Conservation (phyloP, 2,113 vertebrate genomes). For the Myrmophylax atrothorax region DNA sequence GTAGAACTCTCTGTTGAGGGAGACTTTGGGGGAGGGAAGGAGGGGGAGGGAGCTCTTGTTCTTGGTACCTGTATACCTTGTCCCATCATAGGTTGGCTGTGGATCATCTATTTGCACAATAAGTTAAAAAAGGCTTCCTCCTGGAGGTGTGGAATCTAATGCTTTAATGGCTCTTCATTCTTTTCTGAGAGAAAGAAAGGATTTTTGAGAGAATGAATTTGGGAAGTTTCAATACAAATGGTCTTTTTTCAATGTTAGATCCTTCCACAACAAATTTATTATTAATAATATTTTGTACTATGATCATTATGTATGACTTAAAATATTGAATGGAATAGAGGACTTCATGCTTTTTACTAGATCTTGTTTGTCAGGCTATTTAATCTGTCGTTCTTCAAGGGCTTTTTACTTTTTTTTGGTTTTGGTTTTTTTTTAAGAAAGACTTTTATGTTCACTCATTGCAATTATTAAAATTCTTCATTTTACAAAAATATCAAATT, state of each 20-base stretch:
- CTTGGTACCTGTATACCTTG: background rate
- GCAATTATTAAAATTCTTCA: background rate
- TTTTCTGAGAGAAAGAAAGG: background rate
- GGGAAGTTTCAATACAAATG: background rate
- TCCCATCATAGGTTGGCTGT: background rate
- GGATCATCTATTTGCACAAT: background rate
- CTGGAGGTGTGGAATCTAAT: background rate
- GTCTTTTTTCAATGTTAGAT: background rate
- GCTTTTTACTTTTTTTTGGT: background rate
- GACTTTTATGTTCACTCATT: background rate
- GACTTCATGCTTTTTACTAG: background rate
- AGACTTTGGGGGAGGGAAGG: background rate
- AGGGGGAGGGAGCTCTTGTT: background rate
- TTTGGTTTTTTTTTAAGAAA: background rate
- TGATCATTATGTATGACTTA: background rate
- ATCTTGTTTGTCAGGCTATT: background rate
- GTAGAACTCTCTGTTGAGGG: background rate
- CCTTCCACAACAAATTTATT: background rate
- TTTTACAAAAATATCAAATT: background rate
- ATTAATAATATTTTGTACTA: background rate
- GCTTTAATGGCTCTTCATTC: background rate
- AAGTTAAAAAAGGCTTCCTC: background rate
- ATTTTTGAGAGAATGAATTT: background rate
- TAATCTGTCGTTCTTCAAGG: background rate
- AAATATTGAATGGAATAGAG: background rate